Evolutionary conservation across 35 echinoderm and acorn worm genomes (phyloP).

Genomic region (Ophiothrix spiculata): DNA sequence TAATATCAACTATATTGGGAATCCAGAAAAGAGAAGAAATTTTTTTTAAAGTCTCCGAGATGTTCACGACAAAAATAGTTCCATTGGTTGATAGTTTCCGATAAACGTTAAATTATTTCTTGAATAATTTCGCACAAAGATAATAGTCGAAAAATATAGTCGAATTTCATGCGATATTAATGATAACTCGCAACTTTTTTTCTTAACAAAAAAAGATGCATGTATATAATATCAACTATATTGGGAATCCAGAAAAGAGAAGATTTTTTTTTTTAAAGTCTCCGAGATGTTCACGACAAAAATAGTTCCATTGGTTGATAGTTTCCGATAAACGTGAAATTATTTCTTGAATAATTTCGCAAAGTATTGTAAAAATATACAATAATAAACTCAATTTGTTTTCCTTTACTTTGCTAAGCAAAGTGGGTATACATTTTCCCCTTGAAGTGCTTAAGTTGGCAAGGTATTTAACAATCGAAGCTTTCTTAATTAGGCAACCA

Average conservation of each 20-base stretch:
- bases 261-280: not conserved
- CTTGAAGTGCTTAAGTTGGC: not conserved
- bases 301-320: no score
- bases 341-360: no score
- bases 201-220: not conserved
- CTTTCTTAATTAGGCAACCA: not conserved
- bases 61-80: not conserved
- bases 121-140: slow-evolving; percentile 7
- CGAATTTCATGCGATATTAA: not conserved
- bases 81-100: no score
- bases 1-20: not conserved
- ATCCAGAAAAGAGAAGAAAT: not conserved
- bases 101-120: no score
- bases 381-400: no score
- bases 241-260: not conserved
- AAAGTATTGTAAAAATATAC: no score
- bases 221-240: not conserved
- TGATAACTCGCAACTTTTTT: no score
- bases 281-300: not conserved
- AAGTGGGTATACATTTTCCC: not conserved
- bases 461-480: not conserved
- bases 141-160: not conserved
- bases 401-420: not conserved
- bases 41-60: not conserved
- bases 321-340: no score